Percentiles rank a stretch among this genome's conserved stretches.
Evolutionary conservation across 2,797 vertebrate genomes (phyloP).

Genomic region (Oreochromis mossambicus): DNA sequence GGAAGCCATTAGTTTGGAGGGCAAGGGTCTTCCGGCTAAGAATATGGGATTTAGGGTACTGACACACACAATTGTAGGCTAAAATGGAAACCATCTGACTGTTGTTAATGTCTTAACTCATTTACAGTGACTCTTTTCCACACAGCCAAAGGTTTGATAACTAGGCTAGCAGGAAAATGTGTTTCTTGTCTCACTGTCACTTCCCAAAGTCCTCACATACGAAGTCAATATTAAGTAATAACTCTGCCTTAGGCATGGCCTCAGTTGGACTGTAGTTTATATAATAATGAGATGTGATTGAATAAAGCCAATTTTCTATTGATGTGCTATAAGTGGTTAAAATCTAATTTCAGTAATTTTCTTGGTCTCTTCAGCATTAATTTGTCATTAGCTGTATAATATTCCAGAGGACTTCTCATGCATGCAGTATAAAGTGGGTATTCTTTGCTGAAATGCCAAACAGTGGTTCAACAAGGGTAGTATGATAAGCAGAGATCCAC

Average conservation of each 20-base stretch:
- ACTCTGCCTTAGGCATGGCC: conserved; percentile 22
- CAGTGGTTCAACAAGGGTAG: conserved; percentile 20
- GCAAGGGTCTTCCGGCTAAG: conserved; percentile 51
- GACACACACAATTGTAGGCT: conserved; percentile 52
- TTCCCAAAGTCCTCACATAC: conserved; percentile 21
- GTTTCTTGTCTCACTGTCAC: conserved; percentile 28
- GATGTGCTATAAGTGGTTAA: conserved; percentile 62
- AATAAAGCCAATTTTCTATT: conserved; percentile 67
- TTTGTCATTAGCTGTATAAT: conserved; percentile 56
- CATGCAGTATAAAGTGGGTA: conserved; percentile 36
- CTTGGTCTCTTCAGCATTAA: conserved; percentile 49
- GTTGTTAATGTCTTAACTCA: conserved; percentile 66
- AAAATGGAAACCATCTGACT: conserved; percentile 71
- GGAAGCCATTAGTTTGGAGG: conserved; percentile 70
- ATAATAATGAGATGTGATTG: conserved; percentile 57
- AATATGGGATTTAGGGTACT: conserved; percentile 60
- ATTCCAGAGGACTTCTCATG: conserved; percentile 40
- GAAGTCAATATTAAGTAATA: conserved; percentile 20
- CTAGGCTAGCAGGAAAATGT: conserved; percentile 37
- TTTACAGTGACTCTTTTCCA: conserved; percentile 43
- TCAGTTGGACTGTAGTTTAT: conserved; percentile 56
- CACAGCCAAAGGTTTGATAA: conserved; percentile 38
- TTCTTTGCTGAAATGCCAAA: conserved; percentile 55
- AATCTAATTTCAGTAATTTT: conserved; percentile 63
- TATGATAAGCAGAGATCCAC: conserved; percentile 44